Evolutionary conservation across 2,113 vertebrate species (phyloP).

Genomic region (Takifugu flavidus): DNA sequence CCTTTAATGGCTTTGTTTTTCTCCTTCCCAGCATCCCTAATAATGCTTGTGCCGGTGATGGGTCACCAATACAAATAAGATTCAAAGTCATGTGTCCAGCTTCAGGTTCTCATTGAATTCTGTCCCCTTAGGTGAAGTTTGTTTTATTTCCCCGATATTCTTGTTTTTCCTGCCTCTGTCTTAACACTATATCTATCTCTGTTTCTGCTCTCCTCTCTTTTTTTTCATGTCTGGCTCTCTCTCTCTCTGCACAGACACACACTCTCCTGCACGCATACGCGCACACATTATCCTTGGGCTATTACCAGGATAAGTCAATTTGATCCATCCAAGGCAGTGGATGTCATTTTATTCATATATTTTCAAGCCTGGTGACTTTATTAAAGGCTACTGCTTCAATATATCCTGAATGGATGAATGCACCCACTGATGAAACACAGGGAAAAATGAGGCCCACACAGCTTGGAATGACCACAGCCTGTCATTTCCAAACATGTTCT

Average conservation of each 20-base stretch:
- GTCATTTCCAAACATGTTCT: constrained; percentile 63
- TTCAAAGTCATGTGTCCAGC: constrained; percentile 91
- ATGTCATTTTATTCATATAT: constrained; percentile 77
- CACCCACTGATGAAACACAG: constrained; percentile 71
- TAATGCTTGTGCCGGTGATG: constrained; percentile 77
- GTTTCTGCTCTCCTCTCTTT: constrained; percentile 42
- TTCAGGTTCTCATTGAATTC: constrained; percentile 86
- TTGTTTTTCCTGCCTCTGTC: constrained; percentile 61
- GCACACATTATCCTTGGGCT: constrained; percentile 73
- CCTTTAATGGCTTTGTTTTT: constrained; percentile 72
- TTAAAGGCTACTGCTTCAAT: constrained; percentile 75
- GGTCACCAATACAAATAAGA: constrained; percentile 97
- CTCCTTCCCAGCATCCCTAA: constrained; percentile 62
- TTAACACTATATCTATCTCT: constrained; percentile 55
- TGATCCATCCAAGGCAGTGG: constrained; percentile 72
- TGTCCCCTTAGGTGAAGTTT: constrained; percentile 85
- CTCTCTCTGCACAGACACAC: constrained; percentile 22
- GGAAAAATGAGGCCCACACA: constrained; percentile 64
- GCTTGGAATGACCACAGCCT: constrained; percentile 67
- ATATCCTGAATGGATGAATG: constrained; percentile 73
- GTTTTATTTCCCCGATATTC: constrained; percentile 82
- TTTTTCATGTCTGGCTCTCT: background rate
- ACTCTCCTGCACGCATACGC: constrained; percentile 40
- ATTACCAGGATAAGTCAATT: constrained; percentile 76
- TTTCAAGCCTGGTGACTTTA: constrained; percentile 74